phyloP scores from a whole-genome alignment of 64 coral and sea anemone species.

The Porites australiensis region DNA sequence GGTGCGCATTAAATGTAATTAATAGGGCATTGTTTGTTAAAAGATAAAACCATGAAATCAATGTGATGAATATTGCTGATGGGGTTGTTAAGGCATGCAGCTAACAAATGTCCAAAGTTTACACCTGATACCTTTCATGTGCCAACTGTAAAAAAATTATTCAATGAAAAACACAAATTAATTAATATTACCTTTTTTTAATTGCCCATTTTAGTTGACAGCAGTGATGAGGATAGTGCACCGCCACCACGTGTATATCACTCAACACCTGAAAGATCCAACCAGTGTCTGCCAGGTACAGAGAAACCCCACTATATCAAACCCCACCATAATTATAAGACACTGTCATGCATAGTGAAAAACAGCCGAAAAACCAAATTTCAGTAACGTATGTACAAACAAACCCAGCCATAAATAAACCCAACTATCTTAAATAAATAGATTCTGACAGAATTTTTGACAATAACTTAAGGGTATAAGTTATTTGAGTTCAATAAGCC shows the following conservation, averaged over 20 bases:
- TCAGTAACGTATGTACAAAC: neutral
- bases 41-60: too few relatives aligned
- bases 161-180: neutral
- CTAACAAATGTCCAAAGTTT: neutral
- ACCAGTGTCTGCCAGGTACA: neutral
- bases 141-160: slow-evolving; percentile 8
- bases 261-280: slow-evolving; percentile 12
- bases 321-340: neutral
- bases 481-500: too few relatives aligned
- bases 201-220: neutral
- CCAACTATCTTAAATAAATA: neutral
- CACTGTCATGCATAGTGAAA: neutral
- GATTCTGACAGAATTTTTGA: too few relatives aligned
- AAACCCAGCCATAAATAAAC: slow-evolving; percentile 3
- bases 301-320: neutral
- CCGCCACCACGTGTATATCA: neutral
- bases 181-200: too few relatives aligned
- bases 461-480: too few relatives aligned
- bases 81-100: slow-evolving; percentile 5
- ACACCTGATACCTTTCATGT: neutral
- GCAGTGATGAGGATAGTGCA: neutral
- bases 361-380: neutral
- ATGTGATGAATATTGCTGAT: neutral
- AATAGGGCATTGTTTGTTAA: too few relatives aligned
- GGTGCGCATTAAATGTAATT: too few relatives aligned